Evolutionary conservation across 2,113 vertebrate genomes (phyloP), one percentile per base, ranked within the genome.

Genomic region (Emberiza fucata): DNA sequence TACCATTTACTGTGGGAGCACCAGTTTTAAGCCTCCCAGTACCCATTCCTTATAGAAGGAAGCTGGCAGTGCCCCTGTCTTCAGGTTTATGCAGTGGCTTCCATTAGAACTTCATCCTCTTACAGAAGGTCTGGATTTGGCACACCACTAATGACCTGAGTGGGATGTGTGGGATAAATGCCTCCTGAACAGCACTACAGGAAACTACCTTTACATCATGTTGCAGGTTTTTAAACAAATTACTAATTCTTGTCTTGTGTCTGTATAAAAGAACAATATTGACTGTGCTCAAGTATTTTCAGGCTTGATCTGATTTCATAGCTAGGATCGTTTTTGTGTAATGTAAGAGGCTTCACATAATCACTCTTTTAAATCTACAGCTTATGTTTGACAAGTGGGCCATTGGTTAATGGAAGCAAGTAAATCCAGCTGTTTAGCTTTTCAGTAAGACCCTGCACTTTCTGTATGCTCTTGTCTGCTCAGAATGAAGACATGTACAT

Each of bases 361-460:
- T 97, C 94, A 53, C 90, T 90, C 90, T 92, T 86, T 75, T 95
- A 95, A 95, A 94, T 95, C 95, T 91, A 86, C 75, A 78, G 94
- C 94, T 94, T 96, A 95, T 69, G 93, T 95, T 96, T 97, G 95
- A 95, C 94, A 96, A 94, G 82, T 96, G 90, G 96, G 95, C 90
- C 96, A 93, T 59, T 90, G 86, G 85, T 97, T 96, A 96, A 97
- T 96, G 92, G 92, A 94, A 95, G 61, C 64, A 75, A 86, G 76
- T 90, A 94, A 96, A 97, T 97, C 94, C 96, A 96, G 85, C 93
- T 96, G 90, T 97, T 96, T 96, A 93, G 90, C 88, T 96, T 95
- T 90, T 59, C 81, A 50, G 68, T 60, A 81, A 71, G 76, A 86
- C 64, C 68, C 14, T 50, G 76, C 23, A 28, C 79, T 92, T 93